Base-by-base conservation (phyloP, 1,140 invertebrate genomes). In the Zaprionus inermis region DNA sequence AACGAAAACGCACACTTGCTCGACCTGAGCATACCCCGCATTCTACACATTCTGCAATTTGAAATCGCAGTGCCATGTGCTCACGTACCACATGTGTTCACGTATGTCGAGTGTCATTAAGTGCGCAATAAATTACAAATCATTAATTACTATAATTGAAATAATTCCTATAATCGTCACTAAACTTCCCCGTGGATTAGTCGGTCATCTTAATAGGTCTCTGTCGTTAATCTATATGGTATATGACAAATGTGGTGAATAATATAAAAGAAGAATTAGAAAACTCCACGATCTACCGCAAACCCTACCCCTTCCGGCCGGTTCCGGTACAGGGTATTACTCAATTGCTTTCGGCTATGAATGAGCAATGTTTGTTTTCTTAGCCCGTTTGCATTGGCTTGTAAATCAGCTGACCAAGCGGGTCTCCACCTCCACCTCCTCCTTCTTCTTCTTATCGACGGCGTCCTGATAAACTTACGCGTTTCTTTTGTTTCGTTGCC, bases 321-420 rank as follows among this genome's bases (percentile, higher is more conserved):
- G 38, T 41, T 22, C 9, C 10, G 1, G n/a, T 69, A 38, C n/a
- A 59, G 63, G 81, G 74, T 81, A 84, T 58, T 41, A 14, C 16
- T 38, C 20, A 46, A 67, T 28, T 51, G 61, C 41, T 69, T 52
- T 85, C 64, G 74, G 51, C 64, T 60, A 72, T 85, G 81, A 86
- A 85, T 85, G 81, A 51, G 54, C 41, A 61, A n/a, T 68, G 71
- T 72, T 76, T 85, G 78, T 86, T 69, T 63, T 69, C n/a, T 74
- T 74, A 57, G 66, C 66, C 66, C 60, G 51, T 20, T 44, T 46
- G 67, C 41, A n/a, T 52, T 38, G 67, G 67, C 55, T 80, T 63
- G 52, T 67, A 57, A 72, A 72, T 76, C 78, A 64, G 64, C 61
- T 65, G 71, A 38, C 64, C 56, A 60, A 41, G 52, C 34, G 44